Evolutionary conservation across 2,888 invertebrate genomes (phyloP), one percentile per base, ranked within the genome.

Genomic region (Drosophila affinis): DNA sequence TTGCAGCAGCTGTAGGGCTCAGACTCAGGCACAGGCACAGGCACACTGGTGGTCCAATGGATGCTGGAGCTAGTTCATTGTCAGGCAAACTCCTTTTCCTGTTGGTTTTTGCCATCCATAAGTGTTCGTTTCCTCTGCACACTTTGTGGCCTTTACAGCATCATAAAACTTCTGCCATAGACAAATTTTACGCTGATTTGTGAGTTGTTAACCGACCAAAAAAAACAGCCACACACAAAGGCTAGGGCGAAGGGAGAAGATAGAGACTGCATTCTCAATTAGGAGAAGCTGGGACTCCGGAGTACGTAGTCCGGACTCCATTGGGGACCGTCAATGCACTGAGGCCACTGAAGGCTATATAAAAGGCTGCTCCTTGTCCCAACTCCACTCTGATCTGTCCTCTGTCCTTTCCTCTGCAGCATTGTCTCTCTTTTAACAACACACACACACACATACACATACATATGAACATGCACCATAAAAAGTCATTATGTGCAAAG

Each of bases 151-250:
- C 57, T 81, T 86, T 81, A 83, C 73, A 72, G 77, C 77, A 65
- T 59, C 81, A 81, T 87, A 78, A 84, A 83, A 84, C 72, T 72
- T 67, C 71, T 76, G 70, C 57, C 63, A 77, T 77, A 87, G 79
- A 87, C 85, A 87, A 84, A 84, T 81, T 84, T 76, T 63, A 79
- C 87, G 76, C 87, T 79, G 84, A 87, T 83, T 87, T 84, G 67
- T 77, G 76, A 59, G 67, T 62, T 56, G 67, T 65, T 39, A 39
- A 39, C 39, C 32, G 12, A 21, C 21, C 21, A 21, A 45, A 21
- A 46, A 27, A 46, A 57, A 47, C 24, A 49, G 52, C 58, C 51
- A 59, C 49, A 65, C 45, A 47, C 18, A 63, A 39, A 53, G 67
- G 48, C 47, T 14, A 4, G 46, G 12, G 3, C 7, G 48, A 49